A percentile compares a stretch with the other conserved stretches of the same genome.
Conservation (phyloP, 2,797 vertebrate species). For the Danio albolineatus region DNA sequence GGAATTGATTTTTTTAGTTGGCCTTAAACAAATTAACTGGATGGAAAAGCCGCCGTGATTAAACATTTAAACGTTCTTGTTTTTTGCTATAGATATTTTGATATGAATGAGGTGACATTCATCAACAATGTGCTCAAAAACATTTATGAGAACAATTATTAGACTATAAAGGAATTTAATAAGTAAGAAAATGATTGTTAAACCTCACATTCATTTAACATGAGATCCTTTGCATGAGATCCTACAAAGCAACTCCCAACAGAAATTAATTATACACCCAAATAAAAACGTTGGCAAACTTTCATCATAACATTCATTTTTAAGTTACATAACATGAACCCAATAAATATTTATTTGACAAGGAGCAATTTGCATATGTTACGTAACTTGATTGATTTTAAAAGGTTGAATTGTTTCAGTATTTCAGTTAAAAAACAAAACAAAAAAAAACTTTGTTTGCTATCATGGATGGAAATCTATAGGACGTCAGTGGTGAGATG, state of each 20-base stretch:
- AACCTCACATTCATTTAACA: not conserved
- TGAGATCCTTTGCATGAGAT: not conserved
- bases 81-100: not conserved
- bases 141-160: not conserved
- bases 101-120: not conserved
- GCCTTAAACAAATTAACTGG: no score
- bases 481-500: not conserved
- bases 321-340: no score
- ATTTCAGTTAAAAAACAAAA: no score
- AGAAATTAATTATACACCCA: not conserved
- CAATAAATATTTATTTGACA: no score
- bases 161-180: not conserved
- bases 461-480: not conserved
- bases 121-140: not conserved
- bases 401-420: no score
- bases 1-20: no score
- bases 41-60: no score
- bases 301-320: no score
- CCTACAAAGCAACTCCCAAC: not conserved
- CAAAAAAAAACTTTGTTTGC: not conserved
- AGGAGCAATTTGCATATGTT: no score
- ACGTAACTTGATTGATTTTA: no score
- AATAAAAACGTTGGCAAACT: not conserved
- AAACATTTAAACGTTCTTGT: no score
- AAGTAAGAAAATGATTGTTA: not conserved